Evolutionary conservation across 2,113 vertebrate species (phyloP).

Genomic region (Pluvialis apricaria): DNA sequence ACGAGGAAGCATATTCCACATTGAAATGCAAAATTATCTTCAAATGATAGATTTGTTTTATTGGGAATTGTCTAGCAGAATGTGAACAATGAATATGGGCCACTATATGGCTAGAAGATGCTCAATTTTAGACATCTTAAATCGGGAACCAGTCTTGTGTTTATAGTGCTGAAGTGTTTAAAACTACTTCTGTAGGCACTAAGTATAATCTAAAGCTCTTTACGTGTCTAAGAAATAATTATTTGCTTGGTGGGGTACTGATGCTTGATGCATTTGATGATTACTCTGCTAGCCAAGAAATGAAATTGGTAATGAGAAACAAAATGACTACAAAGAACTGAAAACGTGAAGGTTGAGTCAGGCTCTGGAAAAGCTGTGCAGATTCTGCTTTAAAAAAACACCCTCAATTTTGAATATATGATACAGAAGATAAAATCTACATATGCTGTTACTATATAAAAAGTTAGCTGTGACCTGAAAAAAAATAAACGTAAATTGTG

Average conservation of each 20-base stretch:
- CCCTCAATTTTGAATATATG: not conserved
- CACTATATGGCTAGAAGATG: not conserved
- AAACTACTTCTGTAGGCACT: not conserved
- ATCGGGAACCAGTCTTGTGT: not conserved
- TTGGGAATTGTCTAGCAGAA: not conserved
- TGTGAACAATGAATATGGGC: not conserved
- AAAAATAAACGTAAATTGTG: not conserved
- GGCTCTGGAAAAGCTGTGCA: not conserved
- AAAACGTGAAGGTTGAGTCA: not conserved
- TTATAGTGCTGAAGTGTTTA: not conserved
- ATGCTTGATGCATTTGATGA: not conserved
- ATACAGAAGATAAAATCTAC: not conserved
- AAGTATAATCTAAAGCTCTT: not conserved
- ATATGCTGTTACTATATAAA: not conserved
- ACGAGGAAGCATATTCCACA: not conserved
- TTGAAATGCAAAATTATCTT: not conserved
- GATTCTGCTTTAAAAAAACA: not conserved
- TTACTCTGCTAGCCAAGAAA: not conserved
- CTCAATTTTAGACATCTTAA: not conserved
- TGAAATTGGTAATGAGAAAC: not conserved
- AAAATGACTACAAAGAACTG: not conserved
- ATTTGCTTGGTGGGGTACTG: not conserved
- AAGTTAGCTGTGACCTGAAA: not conserved
- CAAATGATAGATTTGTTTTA: not conserved
- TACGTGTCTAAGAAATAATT: not conserved